A percentile compares a stretch with the other conserved stretches of the same genome.
These are phyloP conservation scores for Ctenoplectra terminalis DNA, from an alignment of 1,140 invertebrate genomes.

Conservation along the genomic window DNA sequence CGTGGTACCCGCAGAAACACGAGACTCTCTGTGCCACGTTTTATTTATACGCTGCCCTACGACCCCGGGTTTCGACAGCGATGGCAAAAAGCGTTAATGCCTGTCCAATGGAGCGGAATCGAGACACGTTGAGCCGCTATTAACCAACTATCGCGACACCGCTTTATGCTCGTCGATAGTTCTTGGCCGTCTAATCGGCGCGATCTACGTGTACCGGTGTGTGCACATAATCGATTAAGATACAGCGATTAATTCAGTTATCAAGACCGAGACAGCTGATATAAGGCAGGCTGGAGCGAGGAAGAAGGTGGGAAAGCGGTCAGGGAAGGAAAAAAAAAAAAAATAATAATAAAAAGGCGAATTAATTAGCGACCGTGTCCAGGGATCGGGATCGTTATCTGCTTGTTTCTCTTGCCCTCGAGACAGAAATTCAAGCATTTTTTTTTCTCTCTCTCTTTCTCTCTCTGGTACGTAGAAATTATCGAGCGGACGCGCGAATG, in stretches of 20 bases:
- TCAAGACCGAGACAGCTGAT: not conserved
- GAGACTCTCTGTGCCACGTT: constrained; percentile 12
- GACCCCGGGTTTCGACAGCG: constrained; percentile 63
- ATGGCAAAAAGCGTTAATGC: constrained; percentile 52
- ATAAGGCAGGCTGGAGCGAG: too few species aligned
- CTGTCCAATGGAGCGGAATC: constrained; percentile 53
- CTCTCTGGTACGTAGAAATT: not conserved
- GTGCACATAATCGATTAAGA: constrained; percentile 42
- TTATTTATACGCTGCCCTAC: constrained; percentile 57
- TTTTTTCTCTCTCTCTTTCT: too few species aligned
- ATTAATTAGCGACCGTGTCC: constrained; percentile 22
- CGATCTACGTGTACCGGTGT: constrained; percentile 26
- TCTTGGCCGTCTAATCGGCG: constrained; percentile 11
- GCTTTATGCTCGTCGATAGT: constrained; percentile 42
- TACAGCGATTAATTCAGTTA: constrained; percentile 45
- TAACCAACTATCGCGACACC: constrained; percentile 51
- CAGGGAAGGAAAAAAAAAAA: not conserved
- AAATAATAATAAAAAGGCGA: not conserved
- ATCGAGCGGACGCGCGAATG: not conserved
- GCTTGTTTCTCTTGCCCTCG: not conserved
- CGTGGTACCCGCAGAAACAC: constrained; percentile 7
- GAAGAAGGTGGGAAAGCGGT: not conserved
- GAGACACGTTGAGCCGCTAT: constrained; percentile 41
- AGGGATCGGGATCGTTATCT: constrained; percentile 3
- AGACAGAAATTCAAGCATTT: not conserved